Evolutionary conservation across 2,888 invertebrate species (phyloP).

Genomic region (Clistopyga incitator): DNA sequence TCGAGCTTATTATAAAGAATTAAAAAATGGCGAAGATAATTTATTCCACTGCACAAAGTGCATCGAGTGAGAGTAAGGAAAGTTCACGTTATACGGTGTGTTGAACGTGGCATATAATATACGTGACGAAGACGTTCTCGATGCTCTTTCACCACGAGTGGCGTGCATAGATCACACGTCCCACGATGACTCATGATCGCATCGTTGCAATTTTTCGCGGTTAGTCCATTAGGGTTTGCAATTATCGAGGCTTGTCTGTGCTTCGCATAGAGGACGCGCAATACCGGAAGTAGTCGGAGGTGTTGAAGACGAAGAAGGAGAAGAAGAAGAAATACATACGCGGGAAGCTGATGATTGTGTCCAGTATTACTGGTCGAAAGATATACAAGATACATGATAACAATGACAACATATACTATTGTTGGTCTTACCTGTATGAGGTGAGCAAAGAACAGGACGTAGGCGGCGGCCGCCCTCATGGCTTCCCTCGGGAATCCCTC

Average conservation of each 20-base stretch:
- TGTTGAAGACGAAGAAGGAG: constrained; percentile 15
- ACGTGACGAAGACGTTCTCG: constrained; percentile 47
- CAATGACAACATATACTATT: constrained; percentile 21
- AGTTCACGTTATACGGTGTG: constrained; percentile 42
- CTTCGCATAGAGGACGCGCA: not conserved
- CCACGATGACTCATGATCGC: constrained; percentile 44
- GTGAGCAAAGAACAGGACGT: constrained; percentile 84
- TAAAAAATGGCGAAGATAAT: constrained; percentile 49
- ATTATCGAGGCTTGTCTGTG: constrained; percentile 7
- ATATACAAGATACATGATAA: constrained; percentile 5
- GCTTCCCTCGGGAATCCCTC: constrained; percentile 83
- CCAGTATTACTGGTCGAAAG: not conserved
- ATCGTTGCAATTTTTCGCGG: constrained; percentile 23
- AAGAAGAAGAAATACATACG: not conserved
- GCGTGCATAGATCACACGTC: not conserved
- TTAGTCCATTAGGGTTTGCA: constrained; percentile 1
- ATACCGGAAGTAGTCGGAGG: constrained; percentile 52
- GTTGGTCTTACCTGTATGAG: constrained; percentile 82
- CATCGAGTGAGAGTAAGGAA: constrained; percentile 61
- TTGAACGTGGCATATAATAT: constrained; percentile 35
- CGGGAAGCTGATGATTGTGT: constrained; percentile 26
- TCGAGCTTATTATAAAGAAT: constrained; percentile 45
- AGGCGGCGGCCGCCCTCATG: constrained; percentile 84
- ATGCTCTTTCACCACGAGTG: constrained; percentile 2
- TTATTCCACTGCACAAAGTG: constrained; percentile 62